Conservation (phyloP, 1,140 invertebrate species). For the Polypedilum pembai region DNA sequence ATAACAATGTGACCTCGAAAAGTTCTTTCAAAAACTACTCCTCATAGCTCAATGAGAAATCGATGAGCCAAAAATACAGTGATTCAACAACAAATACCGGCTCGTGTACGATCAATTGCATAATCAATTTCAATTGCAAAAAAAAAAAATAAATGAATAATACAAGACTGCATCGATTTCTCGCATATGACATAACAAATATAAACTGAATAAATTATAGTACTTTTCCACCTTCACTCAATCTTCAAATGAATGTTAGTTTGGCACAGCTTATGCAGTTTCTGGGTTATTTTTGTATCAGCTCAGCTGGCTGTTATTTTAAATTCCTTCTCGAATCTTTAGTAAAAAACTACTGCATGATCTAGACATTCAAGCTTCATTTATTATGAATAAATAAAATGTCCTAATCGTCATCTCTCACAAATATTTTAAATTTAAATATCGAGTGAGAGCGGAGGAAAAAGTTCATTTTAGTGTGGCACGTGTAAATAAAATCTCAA, state of each 20-base stretch:
- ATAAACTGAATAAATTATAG: neutral
- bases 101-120: neutral
- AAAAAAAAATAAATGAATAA: neutral
- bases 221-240: neutral
- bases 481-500: constrained; percentile 23
- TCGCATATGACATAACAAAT: neutral
- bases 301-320: neutral
- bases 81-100: neutral
- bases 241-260: neutral
- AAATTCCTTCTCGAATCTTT: no score
- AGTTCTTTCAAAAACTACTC: neutral
- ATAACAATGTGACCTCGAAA: neutral
- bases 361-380: no score
- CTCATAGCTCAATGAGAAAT: constrained; percentile 13
- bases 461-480: neutral
- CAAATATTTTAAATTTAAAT: neutral
- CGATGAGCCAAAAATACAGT: neutral
- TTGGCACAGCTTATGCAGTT: neutral
- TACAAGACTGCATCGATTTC: neutral
- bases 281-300: neutral
- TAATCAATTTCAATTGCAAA: neutral
- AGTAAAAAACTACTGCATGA: no score
- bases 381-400: no score
- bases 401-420: no score
- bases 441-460: neutral